A percentile compares a stretch with the other conserved stretches of the same genome.
These are phyloP conservation scores for Stramonita haemastoma DNA, from an alignment of 2,888 invertebrate species.

Conservation along the genomic window DNA sequence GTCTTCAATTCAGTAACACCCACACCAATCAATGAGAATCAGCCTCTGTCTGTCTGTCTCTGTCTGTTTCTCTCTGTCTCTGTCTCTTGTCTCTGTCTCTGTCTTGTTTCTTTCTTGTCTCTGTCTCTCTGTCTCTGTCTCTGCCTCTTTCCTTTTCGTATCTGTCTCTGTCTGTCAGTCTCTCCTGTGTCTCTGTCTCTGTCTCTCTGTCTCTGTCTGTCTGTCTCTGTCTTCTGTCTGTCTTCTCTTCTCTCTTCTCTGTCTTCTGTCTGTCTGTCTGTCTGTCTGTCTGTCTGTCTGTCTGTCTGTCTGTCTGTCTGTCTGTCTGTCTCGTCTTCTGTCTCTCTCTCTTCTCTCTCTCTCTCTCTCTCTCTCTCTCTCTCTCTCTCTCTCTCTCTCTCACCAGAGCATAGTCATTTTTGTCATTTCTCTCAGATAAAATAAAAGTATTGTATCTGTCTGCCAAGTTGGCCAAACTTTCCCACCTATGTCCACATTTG, in stretches of 20 bases:
- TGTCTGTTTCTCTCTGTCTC: too few species aligned
- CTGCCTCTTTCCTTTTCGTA: background rate
- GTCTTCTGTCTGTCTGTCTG: slow-evolving; percentile 8
- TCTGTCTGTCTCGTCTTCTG: background rate
- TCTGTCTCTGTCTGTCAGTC: slow-evolving; percentile 11
- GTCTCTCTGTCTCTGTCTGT: slow-evolving; percentile 8
- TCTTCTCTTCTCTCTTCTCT: background rate
- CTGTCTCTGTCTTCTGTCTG: background rate
- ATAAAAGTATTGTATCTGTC: too few species aligned
- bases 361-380: background rate
- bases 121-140: background rate
- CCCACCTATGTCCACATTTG: too few species aligned
- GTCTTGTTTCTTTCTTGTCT: background rate
- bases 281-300: slow-evolving; percentile 11
- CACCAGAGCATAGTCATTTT: too few species aligned
- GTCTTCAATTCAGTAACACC: too few species aligned
- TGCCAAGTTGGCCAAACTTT: too few species aligned
- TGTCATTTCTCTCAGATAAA: too few species aligned
- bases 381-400: background rate
- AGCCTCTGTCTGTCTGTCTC: background rate
- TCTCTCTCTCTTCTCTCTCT: slow-evolving; percentile 13
- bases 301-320: slow-evolving; percentile 7
- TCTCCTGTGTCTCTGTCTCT: slow-evolving; percentile 25
- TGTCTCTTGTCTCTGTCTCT: slow-evolving; percentile 27
- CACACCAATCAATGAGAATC: too few species aligned